Conservation (phyloP, 2,888 invertebrate genomes). For the Drosophila kanekoi region DNA sequence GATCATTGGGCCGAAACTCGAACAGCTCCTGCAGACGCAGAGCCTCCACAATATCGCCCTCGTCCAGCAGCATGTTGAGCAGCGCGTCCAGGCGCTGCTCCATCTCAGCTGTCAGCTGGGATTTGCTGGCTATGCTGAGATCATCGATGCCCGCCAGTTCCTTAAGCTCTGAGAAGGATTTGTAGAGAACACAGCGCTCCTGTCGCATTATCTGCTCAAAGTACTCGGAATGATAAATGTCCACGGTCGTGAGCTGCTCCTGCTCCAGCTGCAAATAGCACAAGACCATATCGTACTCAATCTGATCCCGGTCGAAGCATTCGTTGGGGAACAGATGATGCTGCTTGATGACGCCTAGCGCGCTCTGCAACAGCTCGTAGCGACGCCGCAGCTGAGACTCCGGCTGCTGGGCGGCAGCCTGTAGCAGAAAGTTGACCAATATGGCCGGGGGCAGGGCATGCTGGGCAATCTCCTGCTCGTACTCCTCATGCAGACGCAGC, state of each 20-base stretch:
- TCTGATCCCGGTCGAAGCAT: conserved; percentile 84
- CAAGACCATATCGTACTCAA: conserved; percentile 84
- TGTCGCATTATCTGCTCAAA: conserved; percentile 83
- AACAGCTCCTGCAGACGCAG: conserved; percentile 86
- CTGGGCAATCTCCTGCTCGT: conserved; percentile 88
- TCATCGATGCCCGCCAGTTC: conserved; percentile 84
- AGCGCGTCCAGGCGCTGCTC: conserved; percentile 83
- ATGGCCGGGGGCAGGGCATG: conserved; percentile 88
- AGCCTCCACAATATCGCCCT: conserved; percentile 87
- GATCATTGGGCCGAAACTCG: conserved; percentile 85
- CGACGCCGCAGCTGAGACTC: conserved; percentile 82
- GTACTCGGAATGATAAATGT: conserved; percentile 84
- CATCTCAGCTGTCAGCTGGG: conserved; percentile 74
- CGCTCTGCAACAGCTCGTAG: conserved; percentile 85
- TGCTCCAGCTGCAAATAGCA: conserved; percentile 77
- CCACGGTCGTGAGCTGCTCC: conserved; percentile 46
- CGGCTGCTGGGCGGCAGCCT: conserved; percentile 86
- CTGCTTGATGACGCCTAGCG: conserved; percentile 83
- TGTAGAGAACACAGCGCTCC: conserved; percentile 84
- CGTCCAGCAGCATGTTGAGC: conserved; percentile 86
- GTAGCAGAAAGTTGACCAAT: conserved; percentile 88
- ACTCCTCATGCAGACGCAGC: conserved; percentile 84
- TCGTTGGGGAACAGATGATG: conserved; percentile 84
- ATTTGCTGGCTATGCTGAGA: conserved; percentile 78
- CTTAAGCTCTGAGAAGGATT: conserved; percentile 84